Percentiles rank a stretch among this genome's conserved stretches.
These are phyloP conservation scores for Phoeniculus purpureus DNA, from an alignment of 2,797 vertebrate species.

Conservation along the genomic window DNA sequence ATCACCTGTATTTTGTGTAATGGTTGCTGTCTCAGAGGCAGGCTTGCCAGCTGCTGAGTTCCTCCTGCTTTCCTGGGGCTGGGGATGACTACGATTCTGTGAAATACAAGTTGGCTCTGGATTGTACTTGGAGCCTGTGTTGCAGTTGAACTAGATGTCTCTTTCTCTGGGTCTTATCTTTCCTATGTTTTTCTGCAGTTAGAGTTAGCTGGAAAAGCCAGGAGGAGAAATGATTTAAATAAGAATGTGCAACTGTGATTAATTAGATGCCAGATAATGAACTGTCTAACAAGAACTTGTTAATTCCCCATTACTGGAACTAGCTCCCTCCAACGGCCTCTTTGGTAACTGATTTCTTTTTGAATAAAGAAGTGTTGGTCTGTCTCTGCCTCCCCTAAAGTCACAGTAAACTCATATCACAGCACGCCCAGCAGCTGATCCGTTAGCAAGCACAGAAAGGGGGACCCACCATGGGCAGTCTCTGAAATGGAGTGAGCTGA, in stretches of 20 bases:
- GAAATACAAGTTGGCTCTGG: accelerated
- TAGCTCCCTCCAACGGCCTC: not conserved
- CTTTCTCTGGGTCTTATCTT: not conserved
- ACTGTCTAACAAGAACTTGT: not conserved
- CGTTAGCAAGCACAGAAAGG: not conserved
- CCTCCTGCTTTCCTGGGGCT: not conserved
- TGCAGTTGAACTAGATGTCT: not conserved
- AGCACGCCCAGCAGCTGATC: not conserved
- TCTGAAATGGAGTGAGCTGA: not conserved
- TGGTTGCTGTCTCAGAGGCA: not conserved
- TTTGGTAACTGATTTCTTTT: not conserved
- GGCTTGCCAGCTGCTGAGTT: not conserved
- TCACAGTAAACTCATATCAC: not conserved
- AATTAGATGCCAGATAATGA: conserved; percentile 17
- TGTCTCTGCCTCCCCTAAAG: not conserved
- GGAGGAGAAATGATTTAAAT: not conserved
- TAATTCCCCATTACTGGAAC: not conserved
- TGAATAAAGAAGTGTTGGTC: not conserved
- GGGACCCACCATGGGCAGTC: not conserved
- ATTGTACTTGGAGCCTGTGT: not conserved
- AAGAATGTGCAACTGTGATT: not conserved
- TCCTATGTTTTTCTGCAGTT: not conserved
- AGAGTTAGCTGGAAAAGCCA: not conserved
- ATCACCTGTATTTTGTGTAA: not conserved
- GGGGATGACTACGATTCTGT: accelerated